A percentile compares a stretch with the other conserved stretches of the same genome.
These are phyloP conservation scores for Helleia helle DNA, from an alignment of 2,888 invertebrate species.

Conservation along the genomic window DNA sequence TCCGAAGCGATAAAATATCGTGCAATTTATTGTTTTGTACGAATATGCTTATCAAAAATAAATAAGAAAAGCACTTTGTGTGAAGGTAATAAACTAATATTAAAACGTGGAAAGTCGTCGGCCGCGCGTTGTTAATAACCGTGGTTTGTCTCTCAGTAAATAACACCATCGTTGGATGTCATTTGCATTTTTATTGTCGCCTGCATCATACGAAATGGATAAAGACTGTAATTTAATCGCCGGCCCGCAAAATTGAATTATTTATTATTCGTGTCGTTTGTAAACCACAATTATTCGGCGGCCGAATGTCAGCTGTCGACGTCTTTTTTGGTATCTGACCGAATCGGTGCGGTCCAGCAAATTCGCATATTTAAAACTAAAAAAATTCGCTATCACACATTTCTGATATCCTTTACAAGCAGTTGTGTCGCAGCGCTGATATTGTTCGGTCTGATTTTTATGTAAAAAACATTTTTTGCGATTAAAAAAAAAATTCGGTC, in stretches of 20 bases:
- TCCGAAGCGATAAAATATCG: too few relatives aligned
- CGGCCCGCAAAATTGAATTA: conserved; percentile 63
- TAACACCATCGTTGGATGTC: conserved; percentile 50
- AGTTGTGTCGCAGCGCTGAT: conserved; percentile 30
- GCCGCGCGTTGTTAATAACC: conserved; percentile 35
- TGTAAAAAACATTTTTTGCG: conserved; percentile 21
- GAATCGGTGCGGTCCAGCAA: conserved; percentile 32
- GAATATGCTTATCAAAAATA: not conserved
- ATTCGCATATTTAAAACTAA: conserved; percentile 33
- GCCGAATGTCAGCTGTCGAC: conserved; percentile 31
- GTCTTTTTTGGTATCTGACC: conserved; percentile 38
- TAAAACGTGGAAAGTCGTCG: conserved; percentile 8
- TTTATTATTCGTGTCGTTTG: conserved; percentile 53
- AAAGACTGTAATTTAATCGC: conserved; percentile 58
- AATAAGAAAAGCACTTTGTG: not conserved
- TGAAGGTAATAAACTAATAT: not conserved
- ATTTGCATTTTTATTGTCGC: conserved; percentile 72
- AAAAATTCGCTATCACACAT: conserved; percentile 30
- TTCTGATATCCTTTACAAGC: conserved; percentile 32
- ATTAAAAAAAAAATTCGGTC: conserved; percentile 13
- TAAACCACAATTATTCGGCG: conserved; percentile 52
- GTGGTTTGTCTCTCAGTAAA: conserved; percentile 43
- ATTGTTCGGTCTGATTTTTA: conserved; percentile 29
- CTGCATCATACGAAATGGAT: conserved; percentile 46
- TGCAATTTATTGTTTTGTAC: not conserved